A percentile compares a stretch with the other conserved stretches of the same genome.
phyloP scores from a whole-genome alignment of 2,797 vertebrate species.

The Hypotaenidia philippensis region DNA sequence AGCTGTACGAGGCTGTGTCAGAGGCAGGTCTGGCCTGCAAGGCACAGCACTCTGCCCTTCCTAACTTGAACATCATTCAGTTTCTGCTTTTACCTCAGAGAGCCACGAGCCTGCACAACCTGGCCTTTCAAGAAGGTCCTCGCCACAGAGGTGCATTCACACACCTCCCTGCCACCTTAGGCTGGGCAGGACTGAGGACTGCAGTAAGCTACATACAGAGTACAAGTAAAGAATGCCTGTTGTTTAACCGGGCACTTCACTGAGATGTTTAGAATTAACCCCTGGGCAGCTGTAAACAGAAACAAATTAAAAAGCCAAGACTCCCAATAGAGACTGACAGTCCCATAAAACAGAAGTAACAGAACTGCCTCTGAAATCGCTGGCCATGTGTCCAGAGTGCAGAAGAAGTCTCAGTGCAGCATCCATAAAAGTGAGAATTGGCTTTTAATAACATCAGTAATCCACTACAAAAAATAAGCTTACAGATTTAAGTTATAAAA shows the following conservation, averaged over 20 bases:
- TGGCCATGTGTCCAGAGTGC: background rate
- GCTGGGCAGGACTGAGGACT: background rate
- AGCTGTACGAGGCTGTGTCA: background rate
- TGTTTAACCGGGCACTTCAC: background rate
- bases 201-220: background rate
- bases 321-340: background rate
- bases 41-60: background rate
- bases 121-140: background rate
- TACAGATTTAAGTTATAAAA: background rate
- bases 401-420: background rate
- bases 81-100: background rate
- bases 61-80: background rate
- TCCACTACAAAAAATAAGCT: background rate
- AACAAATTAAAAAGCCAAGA: background rate
- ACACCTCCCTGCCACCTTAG: background rate
- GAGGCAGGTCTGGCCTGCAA: background rate
- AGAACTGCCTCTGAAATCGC: background rate
- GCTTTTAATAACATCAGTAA: constrained; percentile 51
- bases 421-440: background rate
- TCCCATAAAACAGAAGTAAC: background rate
- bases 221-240: background rate
- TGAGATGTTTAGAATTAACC: background rate
- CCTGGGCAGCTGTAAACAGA: background rate
- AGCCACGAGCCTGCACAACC: background rate
- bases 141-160: background rate